Evolutionary conservation across 2,797 vertebrate genomes (phyloP).

Genomic region (Manis pentadactyla): DNA sequence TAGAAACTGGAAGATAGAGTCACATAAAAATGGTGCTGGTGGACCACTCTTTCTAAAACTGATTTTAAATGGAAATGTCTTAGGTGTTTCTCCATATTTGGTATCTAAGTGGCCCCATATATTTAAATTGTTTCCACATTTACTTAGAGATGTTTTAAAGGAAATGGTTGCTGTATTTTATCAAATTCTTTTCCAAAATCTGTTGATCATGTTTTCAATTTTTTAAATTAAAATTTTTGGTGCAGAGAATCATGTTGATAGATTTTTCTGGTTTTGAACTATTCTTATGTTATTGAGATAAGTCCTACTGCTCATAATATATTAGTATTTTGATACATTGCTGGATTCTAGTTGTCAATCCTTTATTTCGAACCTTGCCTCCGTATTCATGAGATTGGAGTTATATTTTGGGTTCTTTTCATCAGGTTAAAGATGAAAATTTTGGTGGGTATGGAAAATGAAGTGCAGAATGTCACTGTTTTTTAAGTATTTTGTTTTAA

Average conservation of each 20-base stretch:
- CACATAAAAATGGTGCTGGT: not conserved
- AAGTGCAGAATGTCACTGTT: constrained; percentile 4
- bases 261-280: not conserved
- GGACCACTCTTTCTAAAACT: not conserved
- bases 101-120: constrained; percentile 8
- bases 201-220: not conserved
- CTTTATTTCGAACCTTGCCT: constrained; percentile 59
- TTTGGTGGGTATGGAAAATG: not conserved
- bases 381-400: not conserved
- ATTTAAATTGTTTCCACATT: not conserved
- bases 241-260: constrained; percentile 2
- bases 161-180: constrained; percentile 22
- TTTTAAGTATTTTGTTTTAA: not conserved
- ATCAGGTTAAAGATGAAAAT: constrained; percentile 34
- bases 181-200: not conserved
- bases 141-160: not conserved
- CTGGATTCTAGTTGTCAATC: not conserved
- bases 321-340: constrained; percentile 7
- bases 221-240: not conserved
- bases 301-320: not conserved
- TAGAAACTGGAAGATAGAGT: not conserved
- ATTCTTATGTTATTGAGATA: not conserved
- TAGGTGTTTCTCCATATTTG: constrained; percentile 43
- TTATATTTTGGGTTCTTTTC: constrained; percentile 9
- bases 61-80: constrained; percentile 30